Conservation (phyloP, 2,113 vertebrate genomes). For the Channa argus region DNA sequence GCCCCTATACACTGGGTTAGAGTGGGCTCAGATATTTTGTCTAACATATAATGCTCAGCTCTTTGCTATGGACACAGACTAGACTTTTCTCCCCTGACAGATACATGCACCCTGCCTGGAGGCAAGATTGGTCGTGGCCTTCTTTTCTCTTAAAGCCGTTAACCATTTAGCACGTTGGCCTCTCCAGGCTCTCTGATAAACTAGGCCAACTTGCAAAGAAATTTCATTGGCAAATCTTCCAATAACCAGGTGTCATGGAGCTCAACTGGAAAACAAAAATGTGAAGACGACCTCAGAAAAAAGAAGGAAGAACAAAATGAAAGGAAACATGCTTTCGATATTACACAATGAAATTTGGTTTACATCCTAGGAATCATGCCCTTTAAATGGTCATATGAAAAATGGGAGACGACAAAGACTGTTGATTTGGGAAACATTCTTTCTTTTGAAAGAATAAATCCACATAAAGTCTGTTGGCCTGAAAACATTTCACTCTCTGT, state of each 20-base stretch:
- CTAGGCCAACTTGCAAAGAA: slow-evolving; percentile 39
- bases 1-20: background rate
- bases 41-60: slow-evolving; percentile 10
- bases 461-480: too few species aligned
- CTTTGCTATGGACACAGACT: slow-evolving; percentile 11
- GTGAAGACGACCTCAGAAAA: background rate
- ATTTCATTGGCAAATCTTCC: slow-evolving; percentile 14
- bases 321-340: too few species aligned
- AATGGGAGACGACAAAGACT: too few species aligned
- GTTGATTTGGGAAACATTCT: too few species aligned
- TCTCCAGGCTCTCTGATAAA: slow-evolving; percentile 30
- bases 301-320: too few species aligned
- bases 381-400: too few species aligned
- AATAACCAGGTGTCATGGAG: background rate
- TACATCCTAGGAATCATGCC: too few species aligned
- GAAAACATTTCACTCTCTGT: too few species aligned
- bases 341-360: too few species aligned
- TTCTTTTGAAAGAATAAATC: too few species aligned
- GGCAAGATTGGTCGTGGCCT: slow-evolving; percentile 55
- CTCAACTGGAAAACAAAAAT: background rate
- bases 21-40: slow-evolving; percentile 18
- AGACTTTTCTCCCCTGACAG: slow-evolving; percentile 12
- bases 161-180: slow-evolving; percentile 54
- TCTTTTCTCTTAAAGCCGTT: slow-evolving; percentile 58
- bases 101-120: slow-evolving; percentile 53